Percentiles rank a stretch among this genome's conserved stretches.
Evolutionary conservation across 2,888 invertebrate species (phyloP).

Genomic region (Pycnomerus fuliginosus): DNA sequence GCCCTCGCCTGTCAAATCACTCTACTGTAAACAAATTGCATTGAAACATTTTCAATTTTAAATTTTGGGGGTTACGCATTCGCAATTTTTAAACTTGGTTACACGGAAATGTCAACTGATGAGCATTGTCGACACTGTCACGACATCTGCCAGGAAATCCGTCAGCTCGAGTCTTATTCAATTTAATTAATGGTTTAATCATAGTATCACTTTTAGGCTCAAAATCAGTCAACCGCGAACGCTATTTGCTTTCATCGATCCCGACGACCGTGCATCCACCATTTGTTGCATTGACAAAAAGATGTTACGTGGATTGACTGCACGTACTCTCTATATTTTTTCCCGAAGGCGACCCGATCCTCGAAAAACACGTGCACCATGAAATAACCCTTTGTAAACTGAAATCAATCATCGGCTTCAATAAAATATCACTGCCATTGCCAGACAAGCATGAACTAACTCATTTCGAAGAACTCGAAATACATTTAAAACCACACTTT

Average conservation of each 20-base stretch:
- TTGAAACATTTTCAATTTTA: slow-evolving; percentile 53
- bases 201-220: slow-evolving; percentile 27
- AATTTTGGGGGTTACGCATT: slow-evolving; percentile 44
- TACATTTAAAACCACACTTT: too few relatives aligned
- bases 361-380: slow-evolving; percentile 3
- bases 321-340: slow-evolving; percentile 2
- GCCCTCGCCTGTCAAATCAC: slow-evolving; percentile 49
- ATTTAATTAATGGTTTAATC: slow-evolving; percentile 52
- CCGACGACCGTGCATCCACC: slow-evolving; percentile 12
- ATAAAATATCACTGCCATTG: slow-evolving; percentile 12
- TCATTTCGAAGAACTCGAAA: slow-evolving; percentile 13
- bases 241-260: slow-evolving; percentile 30
- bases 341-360: background rate
- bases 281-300: slow-evolving; percentile 26
- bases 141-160: slow-evolving; percentile 54
- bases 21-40: slow-evolving; percentile 53
- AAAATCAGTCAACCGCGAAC: slow-evolving; percentile 33
- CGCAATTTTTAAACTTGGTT: slow-evolving; percentile 47
- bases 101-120: slow-evolving; percentile 50
- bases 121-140: slow-evolving; percentile 48
- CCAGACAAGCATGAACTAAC: slow-evolving; percentile 8
- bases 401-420: background rate
- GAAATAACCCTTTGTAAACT: background rate
- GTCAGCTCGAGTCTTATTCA: slow-evolving; percentile 48
- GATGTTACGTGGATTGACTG: slow-evolving; percentile 9